Evolutionary conservation across 2,113 vertebrate genomes (phyloP).

Genomic region (Scalopus aquaticus): DNA sequence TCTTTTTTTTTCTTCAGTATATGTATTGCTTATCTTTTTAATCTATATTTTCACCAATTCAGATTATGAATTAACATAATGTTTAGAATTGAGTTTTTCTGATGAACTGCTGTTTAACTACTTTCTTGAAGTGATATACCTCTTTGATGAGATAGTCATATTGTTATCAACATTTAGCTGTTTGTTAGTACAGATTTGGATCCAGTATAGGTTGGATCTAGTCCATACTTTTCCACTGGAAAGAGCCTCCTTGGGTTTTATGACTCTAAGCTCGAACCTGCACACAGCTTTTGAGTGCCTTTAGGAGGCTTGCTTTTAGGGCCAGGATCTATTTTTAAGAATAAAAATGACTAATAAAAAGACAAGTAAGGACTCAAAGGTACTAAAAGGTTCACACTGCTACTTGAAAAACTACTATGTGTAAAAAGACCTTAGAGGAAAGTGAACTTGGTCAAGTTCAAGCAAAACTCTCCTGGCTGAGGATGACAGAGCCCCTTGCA

Average conservation of each 20-base stretch:
- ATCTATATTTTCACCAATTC: neutral
- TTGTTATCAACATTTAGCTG: neutral
- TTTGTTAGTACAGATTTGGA: neutral
- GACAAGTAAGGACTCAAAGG: neutral
- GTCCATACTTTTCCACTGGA: neutral
- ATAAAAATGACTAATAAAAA: neutral
- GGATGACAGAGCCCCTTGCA: neutral
- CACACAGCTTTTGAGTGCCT: neutral
- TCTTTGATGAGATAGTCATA: neutral
- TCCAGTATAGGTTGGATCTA: neutral
- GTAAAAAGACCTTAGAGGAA: neutral
- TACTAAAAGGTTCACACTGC: neutral
- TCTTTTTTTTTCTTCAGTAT: neutral
- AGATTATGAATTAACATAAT: neutral
- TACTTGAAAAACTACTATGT: neutral
- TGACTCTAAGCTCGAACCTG: neutral
- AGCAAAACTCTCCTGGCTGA: neutral
- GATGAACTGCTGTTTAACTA: neutral
- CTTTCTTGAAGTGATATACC: neutral
- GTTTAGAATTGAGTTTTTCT: conserved; percentile 11
- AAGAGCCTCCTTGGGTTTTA: neutral
- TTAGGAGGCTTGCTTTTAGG: neutral
- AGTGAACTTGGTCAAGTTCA: neutral
- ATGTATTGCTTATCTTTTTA: neutral
- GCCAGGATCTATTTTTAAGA: neutral